Base-by-base conservation (phyloP, 2,797 vertebrate species). In the Apogon hyalosoma region DNA sequence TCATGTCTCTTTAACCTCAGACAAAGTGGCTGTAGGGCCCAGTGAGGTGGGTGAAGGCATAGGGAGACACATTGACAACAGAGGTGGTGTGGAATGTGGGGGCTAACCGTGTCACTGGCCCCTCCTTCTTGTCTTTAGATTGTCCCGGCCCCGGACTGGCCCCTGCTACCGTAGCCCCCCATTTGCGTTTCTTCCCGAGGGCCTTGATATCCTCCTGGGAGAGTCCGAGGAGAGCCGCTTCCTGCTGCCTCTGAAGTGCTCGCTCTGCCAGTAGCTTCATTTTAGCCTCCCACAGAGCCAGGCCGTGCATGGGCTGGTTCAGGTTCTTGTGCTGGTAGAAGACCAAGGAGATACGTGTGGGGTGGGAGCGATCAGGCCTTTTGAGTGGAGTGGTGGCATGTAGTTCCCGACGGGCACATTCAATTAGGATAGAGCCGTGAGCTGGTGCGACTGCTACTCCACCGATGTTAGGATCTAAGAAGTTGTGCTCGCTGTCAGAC, bases 241-340 rank as follows among this genome's bases (percentile, higher is more conserved):
- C 97, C 90, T 98, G 96, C 73, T 98, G 96, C 87, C 95, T 92
- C 11, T 94, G 94, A 19, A 95, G 89, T 0, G 97, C 96, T 73
- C 96, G 90, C 85, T 99, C 98, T 0, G 97, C 98, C 90, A 98
- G 87, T 83, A 96, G 92, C 91, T 99, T 98, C 96, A 99, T 96
- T 93, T 99, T 99, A 85, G 96, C 96, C 90, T 99, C 98, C 98
- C 98, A 99, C 33, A 98, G 91, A 55, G 96, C 96, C 88, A 98
- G 91, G 82, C 98, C 98, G 0, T 99, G 98, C 79, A 94, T 93
- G 81, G 98, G 97, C 91, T 99, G 97, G 92, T 98, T 98, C 85
- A 99, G 94, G 94, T 98, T 99, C 93, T 99, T 99, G 94, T 99
- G 98, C 95, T 99, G 98, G 95, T 99, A 99, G 91, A 99, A 99